Evolutionary conservation across 30 jellyfish, hydroid and myxozoan species (phyloP).

Genomic region (Pelagia noctiluca): DNA sequence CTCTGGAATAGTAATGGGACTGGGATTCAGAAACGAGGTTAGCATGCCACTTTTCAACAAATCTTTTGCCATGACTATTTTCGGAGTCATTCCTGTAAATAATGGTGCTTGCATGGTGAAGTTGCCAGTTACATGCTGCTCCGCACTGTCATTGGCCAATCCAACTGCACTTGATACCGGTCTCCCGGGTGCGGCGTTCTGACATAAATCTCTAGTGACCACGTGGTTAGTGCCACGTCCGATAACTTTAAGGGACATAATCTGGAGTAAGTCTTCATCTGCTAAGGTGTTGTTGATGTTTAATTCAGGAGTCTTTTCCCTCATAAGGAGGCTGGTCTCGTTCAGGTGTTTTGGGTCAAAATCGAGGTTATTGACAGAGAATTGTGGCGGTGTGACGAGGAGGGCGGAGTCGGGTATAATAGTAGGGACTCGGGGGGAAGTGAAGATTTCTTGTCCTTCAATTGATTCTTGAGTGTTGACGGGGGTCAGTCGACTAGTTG

Average conservation of each 20-base stretch:
- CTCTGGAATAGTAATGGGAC: constrained; percentile 48
- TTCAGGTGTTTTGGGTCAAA: neutral
- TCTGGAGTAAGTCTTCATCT: neutral
- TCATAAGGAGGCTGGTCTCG: constrained; percentile 23
- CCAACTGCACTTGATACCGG: neutral
- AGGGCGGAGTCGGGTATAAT: constrained; percentile 5
- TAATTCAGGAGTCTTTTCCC: constrained; percentile 21
- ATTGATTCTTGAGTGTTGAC: too few species aligned
- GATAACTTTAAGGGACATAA: constrained; percentile 17
- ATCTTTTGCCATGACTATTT: constrained; percentile 40
- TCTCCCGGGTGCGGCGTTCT: neutral
- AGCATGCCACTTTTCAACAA: constrained; percentile 46
- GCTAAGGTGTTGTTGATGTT: neutral
- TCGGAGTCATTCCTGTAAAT: neutral
- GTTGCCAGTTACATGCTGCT: neutral
- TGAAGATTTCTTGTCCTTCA: constrained; percentile 4
- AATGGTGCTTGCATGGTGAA: too few species aligned
- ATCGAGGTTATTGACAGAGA: constrained; percentile 61
- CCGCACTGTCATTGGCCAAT: neutral
- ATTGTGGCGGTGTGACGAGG: constrained; percentile 41
- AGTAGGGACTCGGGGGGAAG: neutral
- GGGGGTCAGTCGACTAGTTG: too few species aligned
- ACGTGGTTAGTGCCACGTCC: constrained; percentile 16
- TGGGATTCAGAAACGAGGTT: constrained; percentile 62
- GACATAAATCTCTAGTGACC: neutral